Base-by-base conservation (phyloP, 2,113 vertebrate genomes). In the Microcebus tavaratra region DNA sequence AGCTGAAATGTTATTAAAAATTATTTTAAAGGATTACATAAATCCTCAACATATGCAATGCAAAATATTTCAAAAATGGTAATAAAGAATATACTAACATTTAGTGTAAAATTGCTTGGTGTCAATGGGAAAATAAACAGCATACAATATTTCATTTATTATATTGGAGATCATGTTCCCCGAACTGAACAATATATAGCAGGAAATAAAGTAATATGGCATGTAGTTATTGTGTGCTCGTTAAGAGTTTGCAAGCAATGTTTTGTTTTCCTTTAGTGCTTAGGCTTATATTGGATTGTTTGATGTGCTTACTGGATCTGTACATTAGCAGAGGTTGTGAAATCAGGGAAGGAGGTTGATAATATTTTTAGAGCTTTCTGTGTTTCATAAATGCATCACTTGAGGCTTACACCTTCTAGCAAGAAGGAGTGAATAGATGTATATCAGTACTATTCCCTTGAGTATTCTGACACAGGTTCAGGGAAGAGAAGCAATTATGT, bases 401-500 rank as follows among this genome's bases (percentile, higher is more conserved):
- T 73, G 94, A 97, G 96, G 96, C 97, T 97, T 97, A 97, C 78
- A 97, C 95, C 50, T 0, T 72, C 90, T 96, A 95, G 88, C 79
- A 98, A 97, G 97, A 97, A 97, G 98, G 96, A 97, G 36, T 92
- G 83, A 97, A 87, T 36, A 91, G 88, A 95, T 90, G 93, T 95
- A 55, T 95, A 82, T 81, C 96, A 97, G 97, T 81, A 76, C 73
- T 48, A 45, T 85, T 97, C 96, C 89, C 96, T 0, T 2, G 91
- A 98, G 95, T 87, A 95, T 92, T 93, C 82, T 85, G 57, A 96
- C 94, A 95, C 78, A 88, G 83, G 83, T 96, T 98, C 97, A 65
- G 97, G 53, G 90, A 97, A 96, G 76, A 97, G 70, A 97, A 96
- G 82, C 94, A 97, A 95, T 97, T 92, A 81, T 65, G 82, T 98